A percentile compares a stretch with the other conserved stretches of the same genome.
phyloP scores from a whole-genome alignment of 1,140 invertebrate species.

The Neuroterus valhalla region DNA sequence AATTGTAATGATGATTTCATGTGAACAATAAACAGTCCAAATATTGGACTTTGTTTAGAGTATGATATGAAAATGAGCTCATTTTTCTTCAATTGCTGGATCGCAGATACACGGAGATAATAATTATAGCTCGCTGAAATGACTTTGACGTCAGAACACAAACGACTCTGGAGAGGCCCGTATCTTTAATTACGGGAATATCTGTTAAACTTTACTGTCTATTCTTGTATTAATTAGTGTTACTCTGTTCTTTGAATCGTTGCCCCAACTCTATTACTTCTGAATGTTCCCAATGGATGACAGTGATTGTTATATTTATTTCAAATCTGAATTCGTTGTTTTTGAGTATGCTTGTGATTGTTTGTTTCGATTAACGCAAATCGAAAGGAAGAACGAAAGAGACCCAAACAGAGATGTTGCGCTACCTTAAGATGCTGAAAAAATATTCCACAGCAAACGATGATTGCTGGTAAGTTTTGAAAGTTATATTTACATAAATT shows the following conservation, averaged over 20 bases:
- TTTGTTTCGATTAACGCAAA: not conserved
- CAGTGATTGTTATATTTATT: conserved; percentile 16
- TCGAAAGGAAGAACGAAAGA: conserved; percentile 23
- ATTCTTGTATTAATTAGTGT: not conserved
- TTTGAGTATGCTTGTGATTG: not conserved
- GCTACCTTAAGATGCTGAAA: conserved; percentile 5
- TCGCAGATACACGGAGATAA: not conserved
- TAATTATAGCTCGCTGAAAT: conserved; percentile 5
- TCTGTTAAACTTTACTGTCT: not conserved
- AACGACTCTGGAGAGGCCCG: not conserved
- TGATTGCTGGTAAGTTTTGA: conserved; percentile 8
- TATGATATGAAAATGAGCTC: conserved; percentile 6
- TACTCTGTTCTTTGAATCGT: not conserved
- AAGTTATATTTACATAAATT: not conserved
- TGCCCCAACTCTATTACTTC: not conserved
- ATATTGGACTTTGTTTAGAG: conserved; percentile 6
- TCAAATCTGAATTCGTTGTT: conserved; percentile 3
- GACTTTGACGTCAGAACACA: conserved; percentile 20
- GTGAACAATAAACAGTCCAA: not conserved
- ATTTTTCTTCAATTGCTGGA: not conserved
- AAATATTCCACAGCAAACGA: not conserved
- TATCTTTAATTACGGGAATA: not conserved
- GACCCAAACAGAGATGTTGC: not conserved
- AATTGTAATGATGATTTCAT: not conserved
- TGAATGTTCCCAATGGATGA: conserved; percentile 16